Evolutionary conservation across 2,113 vertebrate species (phyloP).

Genomic region (Apistogramma diplotaenia): DNA sequence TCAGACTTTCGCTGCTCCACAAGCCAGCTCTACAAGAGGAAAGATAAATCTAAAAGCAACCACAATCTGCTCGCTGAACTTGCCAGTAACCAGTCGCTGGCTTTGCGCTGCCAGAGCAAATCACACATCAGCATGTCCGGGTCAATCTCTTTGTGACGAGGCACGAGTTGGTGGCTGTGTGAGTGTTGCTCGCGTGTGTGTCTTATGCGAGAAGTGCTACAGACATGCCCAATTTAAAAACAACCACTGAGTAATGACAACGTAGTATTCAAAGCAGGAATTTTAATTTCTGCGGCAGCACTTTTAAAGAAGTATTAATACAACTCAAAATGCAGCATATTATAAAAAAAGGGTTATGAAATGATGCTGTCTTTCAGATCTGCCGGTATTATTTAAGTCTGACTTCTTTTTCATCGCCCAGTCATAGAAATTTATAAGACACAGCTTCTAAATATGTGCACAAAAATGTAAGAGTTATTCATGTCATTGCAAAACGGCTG

Average conservation of each 20-base stretch:
- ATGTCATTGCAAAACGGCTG: constrained; percentile 7
- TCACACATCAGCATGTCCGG: constrained; percentile 32
- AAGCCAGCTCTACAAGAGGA: neutral
- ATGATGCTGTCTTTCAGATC: constrained; percentile 4
- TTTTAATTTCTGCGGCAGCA: constrained; percentile 28
- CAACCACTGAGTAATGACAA: constrained; percentile 56
- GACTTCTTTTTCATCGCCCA: neutral
- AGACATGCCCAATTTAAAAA: constrained; percentile 47
- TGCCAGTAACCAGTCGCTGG: constrained; percentile 35
- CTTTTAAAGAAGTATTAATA: constrained; percentile 43
- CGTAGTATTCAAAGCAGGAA: constrained; percentile 41
- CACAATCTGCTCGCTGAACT: constrained; percentile 30
- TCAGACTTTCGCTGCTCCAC: neutral
- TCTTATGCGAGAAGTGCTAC: constrained; percentile 41
- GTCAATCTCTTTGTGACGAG: constrained; percentile 48
- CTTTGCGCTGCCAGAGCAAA: constrained; percentile 45
- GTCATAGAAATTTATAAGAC: neutral
- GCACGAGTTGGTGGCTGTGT: constrained; percentile 20
- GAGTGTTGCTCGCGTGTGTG: neutral
- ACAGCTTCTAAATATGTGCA: neutral
- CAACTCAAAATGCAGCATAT: constrained; percentile 2
- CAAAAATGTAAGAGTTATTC: constrained; percentile 10
- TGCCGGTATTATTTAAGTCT: neutral
- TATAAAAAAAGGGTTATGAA: neutral
- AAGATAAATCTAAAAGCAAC: constrained; percentile 20